A percentile compares a stretch with the other conserved stretches of the same genome.
phyloP scores from a whole-genome alignment of 2,113 vertebrate genomes.

The Cyrtonyx montezumae region DNA sequence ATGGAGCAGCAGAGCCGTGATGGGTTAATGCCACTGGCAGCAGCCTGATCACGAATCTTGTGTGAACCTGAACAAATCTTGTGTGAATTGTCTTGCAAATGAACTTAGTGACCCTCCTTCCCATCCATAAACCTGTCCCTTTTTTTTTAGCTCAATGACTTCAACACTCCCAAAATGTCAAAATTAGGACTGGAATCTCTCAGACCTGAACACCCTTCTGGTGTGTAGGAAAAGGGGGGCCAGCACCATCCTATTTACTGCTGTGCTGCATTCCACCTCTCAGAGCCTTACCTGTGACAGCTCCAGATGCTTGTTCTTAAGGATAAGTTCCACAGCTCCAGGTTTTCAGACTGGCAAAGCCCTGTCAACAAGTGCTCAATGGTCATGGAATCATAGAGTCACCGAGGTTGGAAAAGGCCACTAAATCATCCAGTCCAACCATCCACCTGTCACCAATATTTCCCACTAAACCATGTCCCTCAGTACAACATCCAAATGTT shows the following conservation, averaged over 20 bases:
- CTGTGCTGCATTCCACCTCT: background rate
- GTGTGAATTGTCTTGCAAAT: too few relatives aligned
- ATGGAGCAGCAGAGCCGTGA: background rate
- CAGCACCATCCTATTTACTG: background rate
- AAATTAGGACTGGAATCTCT: background rate
- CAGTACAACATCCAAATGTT: too few relatives aligned
- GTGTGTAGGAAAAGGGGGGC: background rate
- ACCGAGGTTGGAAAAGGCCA: too few relatives aligned
- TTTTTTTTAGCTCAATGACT: background rate
- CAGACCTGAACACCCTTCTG: background rate
- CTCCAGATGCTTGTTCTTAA: background rate
- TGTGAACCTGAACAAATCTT: too few relatives aligned
- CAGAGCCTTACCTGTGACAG: background rate
- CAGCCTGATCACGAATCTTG: background rate
- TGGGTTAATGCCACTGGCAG: background rate
- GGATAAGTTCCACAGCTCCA: background rate
- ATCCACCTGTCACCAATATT: too few relatives aligned
- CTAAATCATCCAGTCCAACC: too few relatives aligned
- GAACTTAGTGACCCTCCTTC: rapidly evolving
- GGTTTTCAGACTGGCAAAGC: background rate
- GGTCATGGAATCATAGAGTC: too few relatives aligned
- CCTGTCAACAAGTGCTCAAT: background rate
- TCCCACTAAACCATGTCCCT: too few relatives aligned
- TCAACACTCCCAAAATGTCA: rapidly evolving
- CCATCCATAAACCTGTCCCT: background rate